Percentiles rank a stretch among this genome's conserved stretches.
phyloP scores from a whole-genome alignment of 2,888 invertebrate genomes.

The Serrognathus titanus region DNA sequence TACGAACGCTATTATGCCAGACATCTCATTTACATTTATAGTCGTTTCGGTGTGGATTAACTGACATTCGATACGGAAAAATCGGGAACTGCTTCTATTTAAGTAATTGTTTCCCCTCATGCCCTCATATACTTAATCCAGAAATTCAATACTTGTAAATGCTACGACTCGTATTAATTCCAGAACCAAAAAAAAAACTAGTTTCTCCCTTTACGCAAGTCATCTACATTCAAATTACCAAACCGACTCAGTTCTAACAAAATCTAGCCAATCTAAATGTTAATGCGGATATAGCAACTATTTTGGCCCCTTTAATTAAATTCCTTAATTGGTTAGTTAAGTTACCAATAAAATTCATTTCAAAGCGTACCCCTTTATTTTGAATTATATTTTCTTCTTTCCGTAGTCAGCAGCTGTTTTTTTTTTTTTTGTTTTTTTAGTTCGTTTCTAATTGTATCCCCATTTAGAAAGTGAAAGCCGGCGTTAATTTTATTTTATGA shows the following conservation, averaged over 20 bases:
- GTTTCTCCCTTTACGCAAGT: background rate
- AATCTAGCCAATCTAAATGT: slow-evolving; percentile 2
- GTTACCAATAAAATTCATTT: background rate
- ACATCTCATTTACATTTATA: slow-evolving; percentile 22
- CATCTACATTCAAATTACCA: slow-evolving; percentile 1
- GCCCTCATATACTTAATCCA: background rate
- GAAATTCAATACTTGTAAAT: too few species aligned
- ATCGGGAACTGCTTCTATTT: background rate
- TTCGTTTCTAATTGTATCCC: background rate
- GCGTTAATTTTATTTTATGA: too few species aligned
- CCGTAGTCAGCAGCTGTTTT: background rate
- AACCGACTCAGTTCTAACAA: background rate
- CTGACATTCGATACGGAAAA: background rate
- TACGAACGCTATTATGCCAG: slow-evolving; percentile 15
- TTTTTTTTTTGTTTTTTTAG: background rate
- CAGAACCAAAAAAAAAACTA: background rate
- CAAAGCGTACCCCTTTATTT: background rate
- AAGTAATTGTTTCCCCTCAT: slow-evolving; percentile 14
- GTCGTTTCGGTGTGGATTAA: slow-evolving; percentile 18
- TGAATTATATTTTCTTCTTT: background rate
- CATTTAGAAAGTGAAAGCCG: background rate
- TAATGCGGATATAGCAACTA: background rate
- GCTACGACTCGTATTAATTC: background rate
- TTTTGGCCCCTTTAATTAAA: background rate
- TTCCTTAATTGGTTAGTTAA: background rate